Conservation (phyloP, 2,797 vertebrate species). For the Hylomyscus alleni region DNA sequence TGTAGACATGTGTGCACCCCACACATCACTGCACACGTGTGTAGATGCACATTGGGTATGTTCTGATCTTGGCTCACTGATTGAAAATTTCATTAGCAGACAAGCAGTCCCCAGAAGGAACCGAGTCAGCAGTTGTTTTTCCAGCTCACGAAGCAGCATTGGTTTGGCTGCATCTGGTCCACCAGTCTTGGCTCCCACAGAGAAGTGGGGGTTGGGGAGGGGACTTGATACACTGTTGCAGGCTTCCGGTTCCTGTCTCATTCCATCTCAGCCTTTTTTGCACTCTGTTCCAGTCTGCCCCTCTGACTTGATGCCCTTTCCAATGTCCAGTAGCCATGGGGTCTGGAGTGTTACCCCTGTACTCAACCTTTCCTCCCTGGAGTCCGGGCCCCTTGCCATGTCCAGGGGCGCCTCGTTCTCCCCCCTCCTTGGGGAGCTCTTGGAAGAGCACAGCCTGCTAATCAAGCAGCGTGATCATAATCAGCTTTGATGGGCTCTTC, state of each 20-base stretch:
- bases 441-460: slow-evolving; percentile 80
- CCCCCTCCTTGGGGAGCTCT: slow-evolving; percentile 66
- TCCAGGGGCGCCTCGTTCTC: background rate
- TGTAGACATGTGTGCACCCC: background rate
- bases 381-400: background rate
- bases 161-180: background rate
- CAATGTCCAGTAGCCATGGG: background rate
- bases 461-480: slow-evolving; percentile 86
- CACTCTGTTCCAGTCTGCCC: background rate
- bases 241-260: background rate
- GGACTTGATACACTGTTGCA: background rate
- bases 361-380: background rate
- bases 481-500: slow-evolving; percentile 85
- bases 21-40: background rate
- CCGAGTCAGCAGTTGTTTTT: slow-evolving; percentile 63
- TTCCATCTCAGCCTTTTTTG: background rate
- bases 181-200: background rate
- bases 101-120: slow-evolving; percentile 65
- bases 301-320: background rate
- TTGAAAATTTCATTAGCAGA: slow-evolving; percentile 70
- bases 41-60: background rate
- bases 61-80: slow-evolving; percentile 59
- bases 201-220: background rate
- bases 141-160: slow-evolving; percentile 30
- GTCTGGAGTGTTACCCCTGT: background rate